Evolutionary conservation across 2,888 invertebrate species (phyloP), one percentile per base, ranked within the genome.

Genomic region (Dolomedes plantarius): DNA sequence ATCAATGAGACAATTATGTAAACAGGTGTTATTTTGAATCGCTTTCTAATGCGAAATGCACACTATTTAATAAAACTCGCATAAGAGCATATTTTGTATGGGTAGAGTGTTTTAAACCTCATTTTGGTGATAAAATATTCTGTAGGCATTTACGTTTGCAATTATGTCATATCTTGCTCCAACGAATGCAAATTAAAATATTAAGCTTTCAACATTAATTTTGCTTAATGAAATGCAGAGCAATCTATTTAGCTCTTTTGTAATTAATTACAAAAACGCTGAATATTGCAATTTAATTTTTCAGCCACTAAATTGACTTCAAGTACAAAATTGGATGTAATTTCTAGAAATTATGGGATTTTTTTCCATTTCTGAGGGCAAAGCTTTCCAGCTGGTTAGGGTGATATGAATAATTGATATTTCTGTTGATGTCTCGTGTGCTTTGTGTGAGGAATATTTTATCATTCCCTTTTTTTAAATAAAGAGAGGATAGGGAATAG

Each of bases 131-230:
- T 23, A 56, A 56, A 56, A 56, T 56, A 56, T 56, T 56, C 56
- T 23, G 56, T 16, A 23, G 1, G 56, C 56, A 56, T 56, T 23
- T 56, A 1, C 5, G 56, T 56, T 23, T 56, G 19, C 56, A 56
- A 56, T 56, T 23, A 56, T 56, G 56, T 5, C 23, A 23, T 56
- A 56, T 56, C 5, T 56, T 23, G 56, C 56, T 56, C 23, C 23
- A 19, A 16, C 56, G 23, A 56, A 56, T 56, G 56, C 56, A 56
- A 56, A 56, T 56, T 56, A 56, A 56, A 23, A 23, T 11, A 56
- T 56, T 56, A 23, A 56, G 56, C 56, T 11, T 56, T 56, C 56
- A 56, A 56, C 56, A 56, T 56, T 23, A 56, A 56, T 56, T 56
- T 56, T 11, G 11, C 56, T 23, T 56, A 56, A 56, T 56, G 56